Base-by-base conservation (phyloP, 2,888 invertebrate species). In the Volucella bombylans region DNA sequence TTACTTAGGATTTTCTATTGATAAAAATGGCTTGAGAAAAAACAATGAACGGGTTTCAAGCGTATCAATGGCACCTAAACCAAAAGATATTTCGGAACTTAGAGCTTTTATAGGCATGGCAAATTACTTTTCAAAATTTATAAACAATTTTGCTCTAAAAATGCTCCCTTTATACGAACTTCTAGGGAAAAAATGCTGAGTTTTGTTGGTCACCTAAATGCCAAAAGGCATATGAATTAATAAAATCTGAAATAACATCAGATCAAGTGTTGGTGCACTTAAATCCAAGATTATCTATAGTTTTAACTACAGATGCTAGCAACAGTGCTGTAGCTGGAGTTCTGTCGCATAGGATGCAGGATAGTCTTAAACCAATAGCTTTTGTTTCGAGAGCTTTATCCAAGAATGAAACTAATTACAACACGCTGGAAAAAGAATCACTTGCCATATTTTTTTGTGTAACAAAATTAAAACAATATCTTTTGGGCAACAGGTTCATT, bases 121-220 rank as follows among this genome's bases (percentile, higher is more conserved):
- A 0, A 90, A 90, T 83, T 91, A 90, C 79, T 91, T 91, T 68
- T 87, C 88, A 4, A 89, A 88, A 71, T 91, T 91, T 86, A 83
- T 90, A 39, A 61, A 89, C 8, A 82, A 83, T 8, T 87, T 88
- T 54, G 54, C 54, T 9, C 50, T 15, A 3, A 52, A 61, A 45
- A 62, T 77, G 39, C 9, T 23, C 47, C 77, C 68, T 0, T 54
- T 77, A 18, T 69, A 52, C 18, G 38, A 52, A 4, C 49, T 74
- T 8, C 31, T 69, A 38, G n/a, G 15, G 41, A n/a, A 69, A 52
- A 76, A 31, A 45, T 31, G n/a, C 45, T 31, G 15, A 49, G 11
- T 62, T 71, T 38, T 9, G 8, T 23, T 64, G 72, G 79, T 65
- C 50, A 31, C 14, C n/a, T 41, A 15, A 61, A 10, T 79, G 67